Evolutionary conservation across 2,113 vertebrate genomes (phyloP), one percentile per base, ranked within the genome.

Genomic region (Epinephelus fuscoguttatus): DNA sequence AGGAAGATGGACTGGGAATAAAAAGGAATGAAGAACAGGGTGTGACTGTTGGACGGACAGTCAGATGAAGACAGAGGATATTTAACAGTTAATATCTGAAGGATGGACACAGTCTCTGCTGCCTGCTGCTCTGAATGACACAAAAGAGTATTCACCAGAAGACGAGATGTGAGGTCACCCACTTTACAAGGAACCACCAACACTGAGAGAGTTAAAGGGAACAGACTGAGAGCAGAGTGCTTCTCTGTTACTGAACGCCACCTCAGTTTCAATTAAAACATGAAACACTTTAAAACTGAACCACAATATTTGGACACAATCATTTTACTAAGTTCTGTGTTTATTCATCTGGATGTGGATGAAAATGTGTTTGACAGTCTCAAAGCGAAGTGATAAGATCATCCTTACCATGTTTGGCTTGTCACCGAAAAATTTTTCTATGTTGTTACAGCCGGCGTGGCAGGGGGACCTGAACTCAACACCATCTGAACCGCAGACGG

Each of bases 401-500:
- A 14, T 0, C 61, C 80, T 90, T 82, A 95, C 94, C 19, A 8
- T 23, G 12, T 37, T 37, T 37, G 77, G 14, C 60, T 88, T 89
- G 45, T 13, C n/a, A 56, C 4, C 5, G 15, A 0, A 0, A 23
- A 78, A 23, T 0, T 0, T 60, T 19, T 72, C 52, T 18, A 21
- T 9, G 8, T 0, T 4, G 0, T 6, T 23, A 52, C 97, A 98
- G 77, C 97, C 97, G 0, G 97, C 97, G 0, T 95, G 94, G 19
- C 97, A 98, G 1, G 97, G 97, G 0, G 97, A 97, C 53, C 80
- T 84, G 90, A 96, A 97, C 52, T 98, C 97, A 0, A 96, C 23
- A 0, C 64, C 89, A 0, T 97, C 30, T 0, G 95, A 94, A 0
- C 96, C 95, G 0, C 97, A 98, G 15, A 98, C 86, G 0, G 97